Percentiles rank a stretch among this genome's conserved stretches.
Evolutionary conservation across 2,797 vertebrate species (phyloP).

Genomic region (Carduelis carduelis): DNA sequence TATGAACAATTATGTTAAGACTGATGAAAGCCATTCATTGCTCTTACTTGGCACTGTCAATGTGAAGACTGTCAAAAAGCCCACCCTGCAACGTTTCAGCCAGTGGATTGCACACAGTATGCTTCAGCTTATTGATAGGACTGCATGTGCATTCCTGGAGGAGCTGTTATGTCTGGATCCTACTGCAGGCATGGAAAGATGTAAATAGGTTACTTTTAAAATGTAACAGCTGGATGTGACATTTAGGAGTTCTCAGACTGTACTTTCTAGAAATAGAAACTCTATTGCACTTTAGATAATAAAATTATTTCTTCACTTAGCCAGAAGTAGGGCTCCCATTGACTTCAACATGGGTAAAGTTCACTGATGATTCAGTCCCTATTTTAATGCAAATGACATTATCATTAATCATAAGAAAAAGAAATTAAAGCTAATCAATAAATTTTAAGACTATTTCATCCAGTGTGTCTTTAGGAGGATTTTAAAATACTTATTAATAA

Average conservation of each 20-base stretch:
- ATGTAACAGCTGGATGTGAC: not conserved
- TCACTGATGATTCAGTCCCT: not conserved
- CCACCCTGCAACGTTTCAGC: not conserved
- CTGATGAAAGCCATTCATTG: slow-evolving; percentile 21
- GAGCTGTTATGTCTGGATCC: not conserved
- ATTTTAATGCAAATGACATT: not conserved
- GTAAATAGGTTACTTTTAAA: slow-evolving; percentile 23
- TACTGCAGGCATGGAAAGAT: not conserved
- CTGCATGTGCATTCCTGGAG: not conserved
- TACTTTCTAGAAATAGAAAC: not conserved
- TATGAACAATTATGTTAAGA: not conserved
- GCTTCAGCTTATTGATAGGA: not conserved
- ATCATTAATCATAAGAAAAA: not conserved
- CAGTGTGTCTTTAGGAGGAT: not conserved
- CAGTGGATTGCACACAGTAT: not conserved
- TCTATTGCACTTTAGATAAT: not conserved
- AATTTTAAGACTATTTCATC: not conserved
- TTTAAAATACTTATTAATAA: not conserved
- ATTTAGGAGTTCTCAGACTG: not conserved
- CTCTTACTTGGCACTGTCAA: not conserved
- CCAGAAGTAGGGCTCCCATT: not conserved
- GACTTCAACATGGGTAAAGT: not conserved
- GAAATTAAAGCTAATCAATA: not conserved
- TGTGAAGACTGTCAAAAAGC: not conserved
- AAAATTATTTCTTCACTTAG: not conserved